Evolutionary conservation across 2,888 invertebrate species (phyloP), one percentile per base, ranked within the genome.

Genomic region (Caenorhabditis imperialis): DNA sequence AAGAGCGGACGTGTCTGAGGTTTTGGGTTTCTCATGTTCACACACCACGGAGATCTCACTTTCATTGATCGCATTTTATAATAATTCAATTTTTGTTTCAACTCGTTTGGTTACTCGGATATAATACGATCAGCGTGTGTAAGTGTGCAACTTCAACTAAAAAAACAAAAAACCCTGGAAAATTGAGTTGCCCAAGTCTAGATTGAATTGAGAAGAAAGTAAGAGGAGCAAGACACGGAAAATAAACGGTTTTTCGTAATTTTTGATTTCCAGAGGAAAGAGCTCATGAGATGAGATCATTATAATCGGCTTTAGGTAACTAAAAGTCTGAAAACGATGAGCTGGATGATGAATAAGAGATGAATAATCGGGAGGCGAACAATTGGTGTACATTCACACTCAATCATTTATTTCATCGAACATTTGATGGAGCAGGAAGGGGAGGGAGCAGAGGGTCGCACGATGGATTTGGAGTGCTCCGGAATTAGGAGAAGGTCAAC

Each of bases 11-110:
- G 61, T 70, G 70, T 70, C 54, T 70, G 70, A 65, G 65, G 65
- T 65, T 65, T 65, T 65, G 50, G 44, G 47, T 65, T 65, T 65
- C 47, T 3, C 45, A 37, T 63, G 63, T 63, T 54, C 63, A 54
- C 37, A 58, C 58, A 60, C 60, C 37, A 38, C 54, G 23, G 35
- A 23, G 40, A 16, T 16, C 6, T 8, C 30, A 14, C 20, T 7
- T 12, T 12, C 10, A 51, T 42, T 50, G 51, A 45, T 53, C 51
- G 50, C 44, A 38, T 61, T 25, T 40, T 40, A 30, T 27, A 58
- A 47, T n/a, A 3, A 25, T 6, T 8, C 7, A 1, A 4, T 14
- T 45, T 45, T 37, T n/a, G 12, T n/a, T n/a, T n/a, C n/a, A n/a
- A n/a, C n/a, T n/a, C n/a, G n/a, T n/a, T n/a, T n/a, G n/a, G n/a